These are phyloP conservation scores for Zele albiditarsus DNA, from an alignment of 2,888 invertebrate genomes.

Conservation along the genomic window DNA sequence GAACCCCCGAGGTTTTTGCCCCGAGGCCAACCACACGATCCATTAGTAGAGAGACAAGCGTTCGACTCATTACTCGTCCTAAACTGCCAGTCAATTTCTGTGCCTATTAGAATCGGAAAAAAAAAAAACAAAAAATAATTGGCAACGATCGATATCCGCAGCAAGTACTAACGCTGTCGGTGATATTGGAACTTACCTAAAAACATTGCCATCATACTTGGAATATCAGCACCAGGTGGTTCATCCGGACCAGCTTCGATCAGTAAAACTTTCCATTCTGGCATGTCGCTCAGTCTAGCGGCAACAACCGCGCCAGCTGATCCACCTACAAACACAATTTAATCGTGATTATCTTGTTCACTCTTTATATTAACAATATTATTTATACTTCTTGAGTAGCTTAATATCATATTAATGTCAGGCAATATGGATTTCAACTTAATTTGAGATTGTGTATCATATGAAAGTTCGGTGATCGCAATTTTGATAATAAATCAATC, in stretches of 20 bases:
- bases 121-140: neutral
- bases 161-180: constrained; percentile 18
- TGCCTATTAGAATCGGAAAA: constrained; percentile 55
- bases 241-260: constrained; percentile 84
- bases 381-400: neutral
- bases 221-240: constrained; percentile 78
- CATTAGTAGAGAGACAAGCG: constrained; percentile 75
- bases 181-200: constrained; percentile 72
- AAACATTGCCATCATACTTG: constrained; percentile 81
- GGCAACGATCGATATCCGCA: constrained; percentile 8
- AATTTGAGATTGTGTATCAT: neutral
- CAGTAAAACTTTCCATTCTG: constrained; percentile 81
- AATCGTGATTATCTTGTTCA: constrained; percentile 20
- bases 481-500: neutral
- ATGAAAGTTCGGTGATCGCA: neutral
- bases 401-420: neutral
- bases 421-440: neutral
- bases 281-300: constrained; percentile 78
- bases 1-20: constrained; percentile 84
- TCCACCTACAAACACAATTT: constrained; percentile 71
- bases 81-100: constrained; percentile 81
- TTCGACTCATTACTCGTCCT: constrained; percentile 78
- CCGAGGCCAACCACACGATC: constrained; percentile 80
- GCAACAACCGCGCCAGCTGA: constrained; percentile 80
- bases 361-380: neutral